Conservation (phyloP, 2,113 vertebrate species). For the Spea bombifrons region DNA sequence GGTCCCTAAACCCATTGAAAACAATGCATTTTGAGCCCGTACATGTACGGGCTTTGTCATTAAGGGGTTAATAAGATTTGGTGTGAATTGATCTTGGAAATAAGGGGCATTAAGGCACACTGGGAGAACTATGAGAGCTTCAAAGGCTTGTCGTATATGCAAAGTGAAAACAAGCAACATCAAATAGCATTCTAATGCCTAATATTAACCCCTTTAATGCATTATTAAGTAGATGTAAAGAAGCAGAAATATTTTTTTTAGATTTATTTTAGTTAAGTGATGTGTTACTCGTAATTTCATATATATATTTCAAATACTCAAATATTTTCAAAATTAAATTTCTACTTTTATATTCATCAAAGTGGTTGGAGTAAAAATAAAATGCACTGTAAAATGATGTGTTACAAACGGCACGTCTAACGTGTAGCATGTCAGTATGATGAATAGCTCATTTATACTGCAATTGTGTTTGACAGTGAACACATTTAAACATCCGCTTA, state of each 20-base stretch:
- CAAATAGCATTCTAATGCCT: slow-evolving; percentile 1
- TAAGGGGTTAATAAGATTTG: too few species aligned
- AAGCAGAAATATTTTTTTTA: neutral
- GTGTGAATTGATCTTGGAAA: neutral
- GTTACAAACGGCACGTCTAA: slow-evolving; percentile 16
- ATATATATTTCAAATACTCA: neutral
- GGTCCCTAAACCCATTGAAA: too few species aligned
- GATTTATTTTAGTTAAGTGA: neutral
- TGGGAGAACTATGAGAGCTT: neutral
- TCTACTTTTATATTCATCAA: neutral
- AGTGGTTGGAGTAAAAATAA: slow-evolving; percentile 8
- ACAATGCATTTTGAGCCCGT: too few species aligned
- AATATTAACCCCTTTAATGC: neutral
- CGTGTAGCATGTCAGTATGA: slow-evolving; percentile 30
- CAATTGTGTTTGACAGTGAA: slow-evolving; percentile 22
- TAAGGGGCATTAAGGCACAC: neutral
- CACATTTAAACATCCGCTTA: neutral
- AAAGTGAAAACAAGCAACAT: neutral
- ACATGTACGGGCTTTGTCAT: too few species aligned
- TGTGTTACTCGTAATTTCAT: neutral
- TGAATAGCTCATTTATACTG: slow-evolving; percentile 34
- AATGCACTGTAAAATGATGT: slow-evolving; percentile 2
- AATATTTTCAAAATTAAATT: neutral
- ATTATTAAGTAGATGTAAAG: neutral
- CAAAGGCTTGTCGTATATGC: neutral